Base-by-base conservation (phyloP, 1,140 invertebrate genomes). In the Drosophila arawakana region DNA sequence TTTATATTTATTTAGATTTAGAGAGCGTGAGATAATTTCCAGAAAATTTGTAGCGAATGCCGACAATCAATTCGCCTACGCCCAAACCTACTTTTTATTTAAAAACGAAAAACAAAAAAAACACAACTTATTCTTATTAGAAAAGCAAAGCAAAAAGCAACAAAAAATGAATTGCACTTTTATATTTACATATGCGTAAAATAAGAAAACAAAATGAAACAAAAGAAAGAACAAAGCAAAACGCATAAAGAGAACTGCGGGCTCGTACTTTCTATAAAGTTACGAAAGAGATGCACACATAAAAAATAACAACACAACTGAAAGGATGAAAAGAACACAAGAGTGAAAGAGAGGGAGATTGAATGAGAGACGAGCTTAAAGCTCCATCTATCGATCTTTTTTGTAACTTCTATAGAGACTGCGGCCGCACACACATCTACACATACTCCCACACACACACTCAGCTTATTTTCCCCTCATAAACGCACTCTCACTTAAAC, bases 331-430 rank as follows among this genome's bases (percentile, higher is more conserved):
- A 47, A 18, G 35, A 62, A 39, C 44, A 18, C 44, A 18, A 49
- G 47, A 73, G 60, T 70, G 25, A 68, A 15, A 73, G 55, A 44
- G 34, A 67, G 61, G 76, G 58, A 77, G 39, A 73, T 41, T 39
- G 63, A 61, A 60, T 44, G 65, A 54, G 25, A 68, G 30, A n/a
- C 2, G 39, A 73, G 63, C 62, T 67, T 44, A 7, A 73, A 58
- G 65, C 58, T 74, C 66, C 18, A 63, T 59, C 68, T 54, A 63
- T 86, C 54, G 50, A 61, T 72, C 82, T 78, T 73, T 91, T 89
- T 91, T 80, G 79, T 76, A 91, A 91, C 89, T 91, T 91, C 68
- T 85, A 91, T 91, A 91, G 89, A 91, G 89, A 91, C 89, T 91
- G 83, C 80, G 73, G 81, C 77, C 62, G 72, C 54, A 78, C 57